A percentile compares a stretch with the other conserved stretches of the same genome.
Conservation (phyloP, 2,797 vertebrate species). For the Sciurus vulgaris region DNA sequence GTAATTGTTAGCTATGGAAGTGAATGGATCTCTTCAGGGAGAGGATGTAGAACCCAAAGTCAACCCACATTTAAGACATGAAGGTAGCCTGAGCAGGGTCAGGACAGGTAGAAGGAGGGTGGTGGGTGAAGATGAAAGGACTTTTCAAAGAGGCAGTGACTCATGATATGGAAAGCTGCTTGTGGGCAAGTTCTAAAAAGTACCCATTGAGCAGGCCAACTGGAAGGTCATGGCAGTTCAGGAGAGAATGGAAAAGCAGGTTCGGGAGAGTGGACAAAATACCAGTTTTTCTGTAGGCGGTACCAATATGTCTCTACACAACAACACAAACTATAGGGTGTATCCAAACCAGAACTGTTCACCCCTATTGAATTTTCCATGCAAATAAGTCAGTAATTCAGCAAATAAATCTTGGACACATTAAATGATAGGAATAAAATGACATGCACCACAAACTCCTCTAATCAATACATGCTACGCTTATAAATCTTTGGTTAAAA, state of each 20-base stretch:
- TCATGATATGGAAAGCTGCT: not conserved
- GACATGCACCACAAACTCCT: not conserved
- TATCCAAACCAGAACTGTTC: not conserved
- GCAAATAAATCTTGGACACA: not conserved
- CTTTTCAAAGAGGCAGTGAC: not conserved
- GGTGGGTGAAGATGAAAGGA: not conserved
- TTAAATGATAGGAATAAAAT: slow-evolving; percentile 43
- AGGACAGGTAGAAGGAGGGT: not conserved
- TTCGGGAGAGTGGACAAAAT: not conserved
- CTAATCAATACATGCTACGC: not conserved
- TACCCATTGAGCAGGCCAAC: not conserved
- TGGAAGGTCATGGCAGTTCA: not conserved
- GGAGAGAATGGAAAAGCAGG: not conserved
- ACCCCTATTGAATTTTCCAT: not conserved
- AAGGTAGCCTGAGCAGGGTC: not conserved
- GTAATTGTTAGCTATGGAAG: not conserved
- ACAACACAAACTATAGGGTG: not conserved
- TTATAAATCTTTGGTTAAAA: not conserved
- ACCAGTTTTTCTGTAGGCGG: not conserved
- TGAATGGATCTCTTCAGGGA: not conserved
- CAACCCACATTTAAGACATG: not conserved
- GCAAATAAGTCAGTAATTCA: slow-evolving; percentile 4
- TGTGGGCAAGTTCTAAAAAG: not conserved
- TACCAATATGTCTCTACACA: not conserved
- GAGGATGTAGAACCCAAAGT: not conserved